Base-by-base conservation (phyloP, 2,888 invertebrate genomes). In the Rotaria magnacalcarata region DNA sequence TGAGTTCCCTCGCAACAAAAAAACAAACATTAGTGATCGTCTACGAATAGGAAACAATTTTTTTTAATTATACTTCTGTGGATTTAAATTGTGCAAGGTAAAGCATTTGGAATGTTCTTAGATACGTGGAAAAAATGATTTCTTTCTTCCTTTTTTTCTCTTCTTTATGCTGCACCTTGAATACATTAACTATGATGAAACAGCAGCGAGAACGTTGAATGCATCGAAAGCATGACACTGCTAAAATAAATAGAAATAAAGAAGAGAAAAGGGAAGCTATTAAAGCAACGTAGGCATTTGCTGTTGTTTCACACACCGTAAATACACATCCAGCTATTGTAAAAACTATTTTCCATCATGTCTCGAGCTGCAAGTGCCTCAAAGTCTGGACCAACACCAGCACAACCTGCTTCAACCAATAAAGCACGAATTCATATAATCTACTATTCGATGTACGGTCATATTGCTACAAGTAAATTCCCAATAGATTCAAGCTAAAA, bases 381-480 rank as follows among this genome's bases (percentile, higher is more conserved):
- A 34, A 67, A 67, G 34, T 16, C 34, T 14, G 34, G 67, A 14
- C 67, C 34, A 19, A 41, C 16, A 7, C 1, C 47, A 24, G 47
- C 43, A 47, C 47, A 47, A 80, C 80, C 43, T n/a, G 10, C 11
- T 24, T 10, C 80, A 80, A 47, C n/a, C 24, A 24, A 43, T 2
- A 80, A 80, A 47, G 24, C 43, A 80, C 43, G 43, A 47, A 80
- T 80, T 43, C 19, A 80, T 85, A 58, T 86, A 10, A 85, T 86
- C 14, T 86, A 86, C 47, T 86, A 86, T 43, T 86, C 86, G 50
- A 85, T 85, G 85, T 86, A 86, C 27, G 86, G 86, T 19, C 86
- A 86, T 85, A 80, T 86, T 47, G 43, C 80, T 14, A 19, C 67
- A 34, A 16, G 67, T 67, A 67, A 41, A 4, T 16, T 7, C 34